Conservation (phyloP, 2,113 vertebrate species). For the Scolopax mira region DNA sequence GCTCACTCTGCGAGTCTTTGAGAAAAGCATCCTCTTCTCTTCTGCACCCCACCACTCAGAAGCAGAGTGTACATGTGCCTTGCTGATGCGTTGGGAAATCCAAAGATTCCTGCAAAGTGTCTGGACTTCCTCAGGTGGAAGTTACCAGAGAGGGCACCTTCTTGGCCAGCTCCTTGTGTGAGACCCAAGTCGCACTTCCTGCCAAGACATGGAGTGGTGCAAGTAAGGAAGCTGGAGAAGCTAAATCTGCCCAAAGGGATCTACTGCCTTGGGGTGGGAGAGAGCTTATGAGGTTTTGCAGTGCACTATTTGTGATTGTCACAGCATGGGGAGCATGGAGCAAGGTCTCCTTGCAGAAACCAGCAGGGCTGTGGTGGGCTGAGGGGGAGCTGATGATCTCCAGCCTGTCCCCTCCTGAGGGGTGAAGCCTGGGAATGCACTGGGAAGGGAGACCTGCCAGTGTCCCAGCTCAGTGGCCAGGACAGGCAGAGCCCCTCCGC, state of each 20-base stretch:
- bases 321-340: neutral
- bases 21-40: neutral
- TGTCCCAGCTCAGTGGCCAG: neutral
- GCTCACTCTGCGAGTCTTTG: neutral
- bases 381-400: neutral
- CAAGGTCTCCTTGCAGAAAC: neutral
- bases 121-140: neutral
- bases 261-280: neutral
- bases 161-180: neutral
- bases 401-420: neutral
- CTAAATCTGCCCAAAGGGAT: neutral
- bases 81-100: neutral
- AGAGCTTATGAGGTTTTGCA: neutral
- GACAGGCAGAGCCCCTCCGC: neutral
- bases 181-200: neutral
- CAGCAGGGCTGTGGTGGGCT: neutral
- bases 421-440: rapidly evolving
- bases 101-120: neutral
- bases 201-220: neutral
- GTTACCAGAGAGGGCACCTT: neutral
- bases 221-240: neutral
- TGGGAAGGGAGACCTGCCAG: neutral
- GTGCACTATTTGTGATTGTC: neutral
- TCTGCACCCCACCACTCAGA: neutral
- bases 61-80: neutral